Base-by-base conservation (phyloP, 2,888 invertebrate species). In the Leptinotarsa haldemani region DNA sequence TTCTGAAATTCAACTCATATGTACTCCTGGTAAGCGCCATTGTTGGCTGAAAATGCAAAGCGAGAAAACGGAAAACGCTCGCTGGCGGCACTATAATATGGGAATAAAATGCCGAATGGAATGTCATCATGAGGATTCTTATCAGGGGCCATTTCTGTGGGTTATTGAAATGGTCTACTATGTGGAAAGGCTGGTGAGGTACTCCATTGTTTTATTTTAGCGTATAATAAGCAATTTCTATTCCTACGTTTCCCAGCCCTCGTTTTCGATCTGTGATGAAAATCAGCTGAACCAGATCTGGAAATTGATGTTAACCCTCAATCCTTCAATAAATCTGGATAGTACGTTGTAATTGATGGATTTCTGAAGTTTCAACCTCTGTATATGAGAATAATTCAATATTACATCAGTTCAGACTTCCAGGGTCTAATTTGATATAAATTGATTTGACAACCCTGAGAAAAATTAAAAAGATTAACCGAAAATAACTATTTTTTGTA, bases 101-200 rank as follows among this genome's bases (percentile, higher is more conserved):
- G 56, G 22, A 56, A 56, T 56, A 56, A 56, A 56, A 56, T 22
- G 20, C 56, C 56, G 56, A 22, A 22, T 56, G 56, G 22, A 56
- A 13, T 56, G 56, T 25, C 56, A 56, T 56, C 56, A 56, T 4
- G 20, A 56, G 22, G 3, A 13, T 22, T 56, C 25, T 53, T 56
- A 22, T 20, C 22, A 18, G 52, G 18, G n/a, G 18, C 52, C 18
- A 12, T 52, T 52, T 18, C 52, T 52, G 18, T 52, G 52, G 7
- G 18, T 52, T 52, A n/a, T 52, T 18, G 18, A 52, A 52, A 52
- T 18, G 56, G 13, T 20, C 56, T 56, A 20, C 20, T 20, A 22
- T 20, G 56, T 22, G 13, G 25, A 22, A 13, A 56, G 15, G 22
- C 25, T 56, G 56, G 56, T 22, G 20, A 20, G 22, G 56, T 15